Evolutionary conservation across 2,797 vertebrate genomes (phyloP), one percentile per base, ranked within the genome.

Genomic region (Sebastes jordani): DNA sequence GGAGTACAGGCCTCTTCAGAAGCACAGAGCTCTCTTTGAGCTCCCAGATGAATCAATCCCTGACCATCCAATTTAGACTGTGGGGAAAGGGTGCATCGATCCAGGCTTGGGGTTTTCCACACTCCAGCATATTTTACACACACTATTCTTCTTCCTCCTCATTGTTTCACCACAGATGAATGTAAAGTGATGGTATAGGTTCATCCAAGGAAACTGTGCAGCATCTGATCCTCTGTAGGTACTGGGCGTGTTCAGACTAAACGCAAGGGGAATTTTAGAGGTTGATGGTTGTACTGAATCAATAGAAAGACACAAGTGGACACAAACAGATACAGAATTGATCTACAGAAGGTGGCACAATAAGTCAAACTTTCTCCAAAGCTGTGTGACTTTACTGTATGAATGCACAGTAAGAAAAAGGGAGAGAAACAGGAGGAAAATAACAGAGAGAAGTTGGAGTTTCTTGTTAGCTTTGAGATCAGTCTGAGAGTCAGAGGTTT

Each of bases 1-100:
- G n/a, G 54, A 64, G 78, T 13, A 11, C 76, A 63, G 74, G 36
- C 76, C 70, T 62, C 82, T 59, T 5, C 25, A 68, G 72, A 70
- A 36, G 59, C 76, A 55, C 77, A 18, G 34, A 55, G 86, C 79
- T 80, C 77, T 77, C 2, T 22, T 75, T 66, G 74, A 62, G 81
- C 88, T 88, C 76, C 74, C 82, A 77, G 74, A 82, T 84, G 82
- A 86, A 92, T 92, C 89, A 90, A 82, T 90, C 83, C 76, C 54
- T 25, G 46, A 71, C 83, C 79, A 83, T 93, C 89, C 89, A 91
- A 87, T 92, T 88, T 88, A 86, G 64, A 78, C 80, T 66, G 78
- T 60, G 76, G 79, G 61, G 77, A 77, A 58, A 80, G 70, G 55
- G 67, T 30, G 69, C 55, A 91, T 91, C 80, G 88, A 89, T 88